Percentiles rank a stretch among this genome's conserved stretches.
Evolutionary conservation across 30 jellyfish, hydroid and myxozoan genomes (phyloP).

Genomic region (Morbakka virulenta): DNA sequence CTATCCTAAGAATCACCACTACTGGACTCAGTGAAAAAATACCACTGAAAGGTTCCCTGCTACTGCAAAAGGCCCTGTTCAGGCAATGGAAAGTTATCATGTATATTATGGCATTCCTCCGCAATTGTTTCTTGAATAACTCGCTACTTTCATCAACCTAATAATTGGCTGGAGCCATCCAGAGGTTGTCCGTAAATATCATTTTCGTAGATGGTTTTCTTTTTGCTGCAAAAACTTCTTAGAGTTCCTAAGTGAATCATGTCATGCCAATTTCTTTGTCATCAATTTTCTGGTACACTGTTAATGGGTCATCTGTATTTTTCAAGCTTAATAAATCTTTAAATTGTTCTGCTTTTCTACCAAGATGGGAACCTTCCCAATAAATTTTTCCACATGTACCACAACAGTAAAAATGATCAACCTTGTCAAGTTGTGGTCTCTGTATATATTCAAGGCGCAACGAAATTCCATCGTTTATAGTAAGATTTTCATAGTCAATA

Average conservation of each 20-base stretch:
- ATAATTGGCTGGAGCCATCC: no score
- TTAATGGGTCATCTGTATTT: neutral
- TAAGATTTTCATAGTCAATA: slow-evolving; percentile 42
- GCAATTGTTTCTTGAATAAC: no score
- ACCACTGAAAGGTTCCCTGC: no score
- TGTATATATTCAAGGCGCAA: slow-evolving; percentile 64
- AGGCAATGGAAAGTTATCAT: no score
- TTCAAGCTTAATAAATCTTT: slow-evolving; percentile 44
- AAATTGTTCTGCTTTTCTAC: slow-evolving; percentile 37
- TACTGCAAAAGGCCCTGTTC: no score
- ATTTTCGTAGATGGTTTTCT: no score
- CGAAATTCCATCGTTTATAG: slow-evolving; percentile 48
- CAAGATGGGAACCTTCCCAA: slow-evolving; percentile 81
- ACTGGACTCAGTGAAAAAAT: no score
- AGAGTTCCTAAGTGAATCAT: neutral
- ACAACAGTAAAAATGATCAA: slow-evolving; percentile 56
- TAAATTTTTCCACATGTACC: slow-evolving; percentile 70
- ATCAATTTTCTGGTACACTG: neutral
- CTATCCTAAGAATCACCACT: no score
- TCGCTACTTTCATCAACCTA: no score
- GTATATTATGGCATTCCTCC: no score
- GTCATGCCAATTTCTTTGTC: neutral
- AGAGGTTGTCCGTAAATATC: no score
- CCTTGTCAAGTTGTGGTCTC: slow-evolving; percentile 49
- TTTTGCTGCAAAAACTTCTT: no score